These are phyloP conservation scores for Molossus molossus DNA, from an alignment of 2,797 vertebrate species.

Conservation along the genomic window DNA sequence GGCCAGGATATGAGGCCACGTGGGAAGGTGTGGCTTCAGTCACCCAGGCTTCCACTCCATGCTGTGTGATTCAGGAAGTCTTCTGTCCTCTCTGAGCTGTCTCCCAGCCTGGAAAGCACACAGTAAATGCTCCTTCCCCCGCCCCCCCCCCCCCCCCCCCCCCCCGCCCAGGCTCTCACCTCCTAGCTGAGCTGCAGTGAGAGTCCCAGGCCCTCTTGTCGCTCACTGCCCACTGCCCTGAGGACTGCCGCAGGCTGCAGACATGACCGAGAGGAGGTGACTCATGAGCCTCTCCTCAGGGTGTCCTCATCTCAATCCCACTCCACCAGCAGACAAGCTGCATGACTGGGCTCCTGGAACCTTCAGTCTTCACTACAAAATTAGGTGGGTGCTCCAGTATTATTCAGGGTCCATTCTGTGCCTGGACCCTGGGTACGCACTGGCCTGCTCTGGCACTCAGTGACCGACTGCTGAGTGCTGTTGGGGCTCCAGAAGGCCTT, in stretches of 20 bases:
- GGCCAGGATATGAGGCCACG: accelerated
- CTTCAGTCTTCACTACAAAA: background rate
- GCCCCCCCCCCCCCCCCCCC: background rate
- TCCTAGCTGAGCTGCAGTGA: background rate
- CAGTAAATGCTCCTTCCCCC: background rate
- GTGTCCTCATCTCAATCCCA: accelerated
- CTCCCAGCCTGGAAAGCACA: background rate
- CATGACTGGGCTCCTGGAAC: background rate
- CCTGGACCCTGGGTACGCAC: background rate
- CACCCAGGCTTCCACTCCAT: background rate
- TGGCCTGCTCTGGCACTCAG: background rate
- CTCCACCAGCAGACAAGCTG: background rate
- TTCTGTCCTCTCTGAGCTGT: background rate
- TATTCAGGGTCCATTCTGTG: background rate
- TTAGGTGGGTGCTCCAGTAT: background rate
- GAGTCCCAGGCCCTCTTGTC: background rate
- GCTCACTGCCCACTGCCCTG: background rate
- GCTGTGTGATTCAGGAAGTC: background rate
- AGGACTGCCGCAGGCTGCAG: background rate
- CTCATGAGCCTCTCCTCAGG: background rate
- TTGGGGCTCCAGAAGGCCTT: background rate
- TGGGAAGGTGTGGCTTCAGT: background rate
- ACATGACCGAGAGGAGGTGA: background rate
- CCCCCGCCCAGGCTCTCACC: background rate
- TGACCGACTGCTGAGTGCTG: background rate